Percentiles rank a stretch among this genome's conserved stretches.
phyloP scores from a whole-genome alignment of 2,113 vertebrate species.

The Rana temporaria region DNA sequence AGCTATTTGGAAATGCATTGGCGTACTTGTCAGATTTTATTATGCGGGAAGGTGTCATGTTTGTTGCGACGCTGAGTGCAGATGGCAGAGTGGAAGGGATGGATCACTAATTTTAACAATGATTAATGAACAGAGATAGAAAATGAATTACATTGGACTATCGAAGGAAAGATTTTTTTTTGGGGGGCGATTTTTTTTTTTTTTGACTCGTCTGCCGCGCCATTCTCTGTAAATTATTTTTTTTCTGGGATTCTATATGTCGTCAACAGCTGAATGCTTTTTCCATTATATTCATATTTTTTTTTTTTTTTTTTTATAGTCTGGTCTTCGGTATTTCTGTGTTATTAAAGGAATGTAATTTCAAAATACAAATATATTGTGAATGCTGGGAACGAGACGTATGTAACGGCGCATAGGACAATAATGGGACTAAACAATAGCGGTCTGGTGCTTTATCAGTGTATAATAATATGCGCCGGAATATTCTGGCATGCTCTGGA shows the following conservation, averaged over 20 bases:
- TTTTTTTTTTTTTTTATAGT: constrained; percentile 82
- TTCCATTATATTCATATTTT: constrained; percentile 82
- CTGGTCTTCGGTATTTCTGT: constrained; percentile 90
- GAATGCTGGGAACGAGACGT: constrained; percentile 78
- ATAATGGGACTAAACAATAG: constrained; percentile 66
- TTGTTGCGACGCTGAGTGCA: constrained; percentile 99
- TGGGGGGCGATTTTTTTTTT: constrained; percentile 75
- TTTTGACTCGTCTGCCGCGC: constrained; percentile 98
- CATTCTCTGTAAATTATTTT: constrained; percentile 88
- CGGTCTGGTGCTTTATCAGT: constrained; percentile 65
- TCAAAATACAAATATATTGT: constrained; percentile 84
- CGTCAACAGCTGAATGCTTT: constrained; percentile 98
- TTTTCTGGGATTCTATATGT: constrained; percentile 91
- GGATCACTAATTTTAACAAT: constrained; percentile 99
- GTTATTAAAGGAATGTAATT: constrained; percentile 87
- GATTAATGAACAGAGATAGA: constrained; percentile 99
- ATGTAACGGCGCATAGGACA: constrained; percentile 69
- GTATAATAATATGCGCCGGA: constrained; percentile 58
- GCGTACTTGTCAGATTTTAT: constrained; percentile 99
- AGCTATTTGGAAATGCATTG: constrained; percentile 99
- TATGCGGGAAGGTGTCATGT: constrained; percentile 99
- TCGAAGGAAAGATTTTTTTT: constrained; percentile 98
- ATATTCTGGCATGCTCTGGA: constrained; percentile 17
- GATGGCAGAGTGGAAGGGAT: constrained; percentile 99
- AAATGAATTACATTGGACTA: constrained; percentile 99